Evolutionary conservation across 2,888 invertebrate species (phyloP), one percentile per base, ranked within the genome.

Genomic region (Alentia gelatinosa): DNA sequence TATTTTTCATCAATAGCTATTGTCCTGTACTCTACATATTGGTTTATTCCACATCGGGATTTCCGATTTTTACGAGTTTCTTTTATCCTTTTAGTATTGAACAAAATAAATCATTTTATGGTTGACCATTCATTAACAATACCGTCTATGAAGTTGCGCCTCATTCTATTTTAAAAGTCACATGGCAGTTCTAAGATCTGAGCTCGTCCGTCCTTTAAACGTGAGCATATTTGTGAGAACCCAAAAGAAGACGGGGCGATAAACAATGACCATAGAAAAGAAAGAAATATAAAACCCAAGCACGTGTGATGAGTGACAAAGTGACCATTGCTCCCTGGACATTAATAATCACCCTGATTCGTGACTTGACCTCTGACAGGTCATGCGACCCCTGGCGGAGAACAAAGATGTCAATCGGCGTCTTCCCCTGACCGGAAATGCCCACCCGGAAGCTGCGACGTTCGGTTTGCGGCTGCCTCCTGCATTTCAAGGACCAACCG

Each of bases 401-500:
- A 39, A 79, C 79, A 79, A 79, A 79, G 79, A 79, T 79, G 39
- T 79, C 79, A 79, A 79, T 19, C 37, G 15, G 35, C 79, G 79
- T 79, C 79, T 79, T 79, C 79, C 79, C n/a, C 79, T 79, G 79
- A 79, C 79, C 79, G 79, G 79, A 79, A 79, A 39, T 35, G 39
- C 79, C 79, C 39, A 5, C 79, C 79, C 79, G 79, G 79, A 79
- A 79, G 79, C 39, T 35, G 37, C 79, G 79, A 35, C 79, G 79
- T 23, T 79, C 79, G 37, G 37, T 35, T 79, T 79, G 19, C 35
- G 37, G 79, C 30, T 26, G 79, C 37, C n/a, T 35, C 39, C 26
- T 79, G 12, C 39, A 39, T 79, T 79, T 12, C 39, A 23, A 4
- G 68, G 68, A 30, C 15, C 12, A 12, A n/a, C 19, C 79, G 79